Evolutionary conservation across 1,140 invertebrate species (phyloP), one percentile per base, ranked within the genome.

Genomic region (Mesaphorura yosii): DNA sequence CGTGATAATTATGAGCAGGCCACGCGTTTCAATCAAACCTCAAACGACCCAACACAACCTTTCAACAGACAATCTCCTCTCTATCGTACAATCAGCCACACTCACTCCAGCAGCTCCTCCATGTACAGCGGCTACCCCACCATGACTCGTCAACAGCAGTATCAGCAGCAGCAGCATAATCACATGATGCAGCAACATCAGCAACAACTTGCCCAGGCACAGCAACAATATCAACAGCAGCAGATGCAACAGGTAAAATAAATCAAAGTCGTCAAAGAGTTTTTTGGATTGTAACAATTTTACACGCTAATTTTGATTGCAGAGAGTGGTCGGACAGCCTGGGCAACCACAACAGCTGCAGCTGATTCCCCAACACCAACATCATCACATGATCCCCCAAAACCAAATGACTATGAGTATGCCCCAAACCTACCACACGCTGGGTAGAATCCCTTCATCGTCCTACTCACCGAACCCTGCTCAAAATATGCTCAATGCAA

Each of bases 1-100:
- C 56, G 66, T n/a, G 55, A 59, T 39, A 73, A 69, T 27, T 67
- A 58, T 54, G 65, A 63, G 55, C 58, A 67, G 42, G 60, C 66
- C 41, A 58, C 53, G 60, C 46, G 66, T 66, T 59, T 67, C 67
- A 60, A 62, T 63, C 67, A 57, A 57, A 57, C 66, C 66, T 56
- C 59, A 17, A 62, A 66, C 14, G 56, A 62, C 10, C 31, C 44
- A 7, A 64, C 66, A 14, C 65, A 59, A 34, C 57, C 51, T 5
- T 64, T 60, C 29, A 59, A 62, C 49, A 44, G 57, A n/a, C 59
- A 61, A 42, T 61, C 59, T 0, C 55, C 59, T 0, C 57, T 61
- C 50, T 62, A 60, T 29, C 51, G 60, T 5, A 56, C 60, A 1
- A 62, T 63, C 17, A 63, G 50, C 41, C 61, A 63, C 37, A 22